Evolutionary conservation across 1,140 invertebrate genomes (phyloP).

Genomic region (Halyomorpha halys): DNA sequence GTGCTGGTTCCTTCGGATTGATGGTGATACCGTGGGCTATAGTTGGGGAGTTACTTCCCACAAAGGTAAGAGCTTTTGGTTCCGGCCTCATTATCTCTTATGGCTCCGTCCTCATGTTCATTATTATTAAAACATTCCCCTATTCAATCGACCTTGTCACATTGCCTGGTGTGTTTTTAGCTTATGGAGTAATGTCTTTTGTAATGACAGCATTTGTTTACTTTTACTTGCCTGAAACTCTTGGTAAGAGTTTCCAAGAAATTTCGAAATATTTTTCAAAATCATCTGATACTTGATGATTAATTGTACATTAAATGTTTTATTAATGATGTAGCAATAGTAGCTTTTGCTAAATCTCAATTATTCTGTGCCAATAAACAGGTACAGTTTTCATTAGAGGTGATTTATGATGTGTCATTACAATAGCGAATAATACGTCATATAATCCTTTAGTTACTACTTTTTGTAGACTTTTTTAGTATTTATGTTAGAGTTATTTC

Average conservation of each 20-base stretch:
- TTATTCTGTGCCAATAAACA: too few relatives aligned
- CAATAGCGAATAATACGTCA: too few relatives aligned
- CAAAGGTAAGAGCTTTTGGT: slow-evolving; percentile 40
- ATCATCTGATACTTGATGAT: neutral
- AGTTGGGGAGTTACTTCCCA: slow-evolving; percentile 39
- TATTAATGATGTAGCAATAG: too few relatives aligned
- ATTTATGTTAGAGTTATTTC: too few relatives aligned
- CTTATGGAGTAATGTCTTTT: slow-evolving; percentile 48
- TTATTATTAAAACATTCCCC: slow-evolving; percentile 51
- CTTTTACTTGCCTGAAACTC: slow-evolving; percentile 60
- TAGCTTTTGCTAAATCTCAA: too few relatives aligned
- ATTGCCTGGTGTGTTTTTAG: slow-evolving; percentile 46
- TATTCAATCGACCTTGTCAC: slow-evolving; percentile 41
- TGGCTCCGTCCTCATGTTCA: slow-evolving; percentile 54
- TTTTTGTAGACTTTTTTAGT: too few relatives aligned
- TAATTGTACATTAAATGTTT: too few relatives aligned
- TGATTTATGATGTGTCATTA: too few relatives aligned
- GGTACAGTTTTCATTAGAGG: too few relatives aligned
- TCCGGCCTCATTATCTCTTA: slow-evolving; percentile 46
- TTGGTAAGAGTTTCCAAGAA: slow-evolving; percentile 51
- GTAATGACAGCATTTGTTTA: slow-evolving; percentile 46
- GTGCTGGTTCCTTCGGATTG: slow-evolving; percentile 44
- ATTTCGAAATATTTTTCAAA: slow-evolving; percentile 40
- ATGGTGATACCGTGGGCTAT: slow-evolving; percentile 53
- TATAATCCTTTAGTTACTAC: too few relatives aligned